phyloP scores from a whole-genome alignment of 92 coral and sea anemone species.

The Parazoanthus swiftii region DNA sequence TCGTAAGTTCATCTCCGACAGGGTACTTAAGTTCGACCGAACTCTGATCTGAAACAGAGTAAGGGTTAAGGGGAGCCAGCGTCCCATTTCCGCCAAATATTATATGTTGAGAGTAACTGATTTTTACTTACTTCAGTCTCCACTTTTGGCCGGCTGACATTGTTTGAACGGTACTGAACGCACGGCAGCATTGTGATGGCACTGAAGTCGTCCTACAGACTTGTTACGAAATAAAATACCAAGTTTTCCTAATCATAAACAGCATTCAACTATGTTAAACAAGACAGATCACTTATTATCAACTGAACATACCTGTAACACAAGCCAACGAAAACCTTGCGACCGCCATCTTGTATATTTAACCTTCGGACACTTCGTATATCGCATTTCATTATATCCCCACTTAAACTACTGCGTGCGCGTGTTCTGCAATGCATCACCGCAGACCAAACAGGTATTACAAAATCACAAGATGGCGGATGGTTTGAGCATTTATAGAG shows the following conservation, averaged over 20 bases:
- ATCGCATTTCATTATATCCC: conserved; percentile 28
- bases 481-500: conserved; percentile 61
- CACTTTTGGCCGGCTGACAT: conserved; percentile 73
- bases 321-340: not conserved
- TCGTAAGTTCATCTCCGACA: no score
- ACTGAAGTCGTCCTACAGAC: conserved; percentile 44
- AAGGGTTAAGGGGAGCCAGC: not conserved
- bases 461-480: conserved; percentile 84
- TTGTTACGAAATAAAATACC: conserved; percentile 23
- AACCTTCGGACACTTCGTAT: not conserved
- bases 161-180: conserved; percentile 34
- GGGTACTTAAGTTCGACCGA: no score
- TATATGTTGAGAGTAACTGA: no score
- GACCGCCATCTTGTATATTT: conserved; percentile 60
- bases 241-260: not conserved
- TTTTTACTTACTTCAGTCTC: conserved; percentile 55
- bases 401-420: conserved; percentile 7
- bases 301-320: conserved; percentile 18
- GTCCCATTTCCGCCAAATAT: no score
- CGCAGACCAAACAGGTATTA: conserved; percentile 32
- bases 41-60: no score
- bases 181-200: conserved; percentile 38
- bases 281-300: not conserved
- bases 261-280: not conserved
- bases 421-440: not conserved